phyloP scores from a whole-genome alignment of 2,113 vertebrate species.

The Ellobius talpinus region DNA sequence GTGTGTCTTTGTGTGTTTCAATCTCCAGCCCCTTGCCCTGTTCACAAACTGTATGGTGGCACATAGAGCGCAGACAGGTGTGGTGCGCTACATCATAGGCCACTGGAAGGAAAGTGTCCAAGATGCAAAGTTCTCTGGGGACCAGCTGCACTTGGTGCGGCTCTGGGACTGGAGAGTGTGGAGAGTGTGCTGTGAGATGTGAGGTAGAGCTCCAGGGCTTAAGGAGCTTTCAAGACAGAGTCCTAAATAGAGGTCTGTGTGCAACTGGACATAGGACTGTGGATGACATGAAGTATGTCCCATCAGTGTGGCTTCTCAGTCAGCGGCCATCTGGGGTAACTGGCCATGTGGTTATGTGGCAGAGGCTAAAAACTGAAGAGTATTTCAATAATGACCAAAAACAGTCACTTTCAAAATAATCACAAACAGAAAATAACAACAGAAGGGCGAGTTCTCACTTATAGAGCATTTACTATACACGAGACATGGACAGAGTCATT shows the following conservation, averaged over 20 bases:
- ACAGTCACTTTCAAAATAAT: neutral
- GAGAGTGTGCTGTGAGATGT: conserved; percentile 1
- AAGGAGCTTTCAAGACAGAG: neutral
- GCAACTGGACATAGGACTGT: neutral
- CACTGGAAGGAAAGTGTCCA: conserved; percentile 42
- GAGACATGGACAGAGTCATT: neutral
- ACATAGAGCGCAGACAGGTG: too few species aligned
- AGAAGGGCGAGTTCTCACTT: neutral
- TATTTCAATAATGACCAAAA: neutral
- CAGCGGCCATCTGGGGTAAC: neutral
- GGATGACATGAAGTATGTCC: neutral
- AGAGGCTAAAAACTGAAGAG: neutral
- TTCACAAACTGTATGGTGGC: too few species aligned
- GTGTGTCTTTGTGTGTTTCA: too few species aligned
- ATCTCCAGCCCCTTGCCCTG: too few species aligned
- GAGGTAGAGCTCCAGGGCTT: neutral
- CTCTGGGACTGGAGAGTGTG: neutral
- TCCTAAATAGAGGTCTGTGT: neutral
- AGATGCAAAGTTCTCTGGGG: conserved; percentile 24
- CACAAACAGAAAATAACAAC: neutral
- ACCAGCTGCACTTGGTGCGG: neutral
- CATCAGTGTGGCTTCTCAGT: neutral
- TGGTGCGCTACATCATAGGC: neutral
- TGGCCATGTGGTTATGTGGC: neutral
- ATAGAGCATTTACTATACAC: neutral